These are phyloP conservation scores for Hipposideros armiger DNA, from an alignment of 2,113 vertebrate species.

Conservation along the genomic window DNA sequence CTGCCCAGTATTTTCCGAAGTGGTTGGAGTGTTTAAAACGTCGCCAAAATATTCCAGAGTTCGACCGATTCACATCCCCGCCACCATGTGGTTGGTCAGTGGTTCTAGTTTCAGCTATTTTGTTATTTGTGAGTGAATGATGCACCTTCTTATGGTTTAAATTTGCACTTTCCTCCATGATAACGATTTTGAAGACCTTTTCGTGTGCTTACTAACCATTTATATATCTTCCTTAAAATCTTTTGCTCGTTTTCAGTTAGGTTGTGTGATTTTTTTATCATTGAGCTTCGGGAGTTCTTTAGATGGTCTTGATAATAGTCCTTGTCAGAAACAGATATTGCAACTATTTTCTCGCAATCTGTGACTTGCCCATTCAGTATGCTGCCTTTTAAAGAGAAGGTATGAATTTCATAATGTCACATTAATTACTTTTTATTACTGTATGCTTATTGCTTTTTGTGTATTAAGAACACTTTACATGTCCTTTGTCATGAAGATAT, in stretches of 20 bases:
- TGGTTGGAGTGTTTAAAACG: neutral
- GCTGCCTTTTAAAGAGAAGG: neutral
- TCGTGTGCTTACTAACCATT: neutral
- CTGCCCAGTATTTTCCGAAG: slow-evolving; percentile 59
- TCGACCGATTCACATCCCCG: neutral
- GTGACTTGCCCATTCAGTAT: neutral
- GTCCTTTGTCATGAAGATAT: neutral
- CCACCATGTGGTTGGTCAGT: fast-evolving
- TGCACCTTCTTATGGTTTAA: neutral
- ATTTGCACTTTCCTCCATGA: neutral
- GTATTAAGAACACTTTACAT: neutral
- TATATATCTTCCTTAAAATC: neutral
- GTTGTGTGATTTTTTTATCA: neutral
- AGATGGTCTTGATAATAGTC: neutral
- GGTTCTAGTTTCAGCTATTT: neutral
- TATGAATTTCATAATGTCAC: too few species aligned
- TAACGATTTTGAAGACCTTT: fast-evolving
- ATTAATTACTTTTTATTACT: neutral
- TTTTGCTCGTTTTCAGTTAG: neutral
- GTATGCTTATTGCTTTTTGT: neutral
- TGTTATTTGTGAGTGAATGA: too few species aligned
- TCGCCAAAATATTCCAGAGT: neutral
- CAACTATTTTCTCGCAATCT: neutral
- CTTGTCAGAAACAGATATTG: neutral
- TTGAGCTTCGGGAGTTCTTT: neutral